phyloP scores from a whole-genome alignment of 2,888 invertebrate species.

The Aleiodes alternator region DNA sequence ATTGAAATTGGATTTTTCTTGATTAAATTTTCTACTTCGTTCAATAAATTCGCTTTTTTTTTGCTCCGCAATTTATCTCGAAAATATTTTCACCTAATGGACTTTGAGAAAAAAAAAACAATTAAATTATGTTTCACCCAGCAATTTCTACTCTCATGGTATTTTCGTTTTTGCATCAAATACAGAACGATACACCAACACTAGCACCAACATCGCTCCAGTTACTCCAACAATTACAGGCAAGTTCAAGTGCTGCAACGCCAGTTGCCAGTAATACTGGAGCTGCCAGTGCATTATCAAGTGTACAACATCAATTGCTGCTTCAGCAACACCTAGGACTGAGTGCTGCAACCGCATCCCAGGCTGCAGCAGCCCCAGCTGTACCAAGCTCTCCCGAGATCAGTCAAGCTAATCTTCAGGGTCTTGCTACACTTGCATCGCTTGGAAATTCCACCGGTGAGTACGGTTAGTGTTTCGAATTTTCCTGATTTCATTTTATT shows the following conservation, averaged over 20 bases:
- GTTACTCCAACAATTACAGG: constrained; percentile 77
- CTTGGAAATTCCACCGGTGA: constrained; percentile 73
- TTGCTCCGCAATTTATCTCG: no score
- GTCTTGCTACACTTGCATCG: constrained; percentile 80
- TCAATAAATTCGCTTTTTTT: no score
- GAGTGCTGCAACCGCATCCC: constrained; percentile 77
- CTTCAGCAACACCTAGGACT: constrained; percentile 76
- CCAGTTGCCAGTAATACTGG: constrained; percentile 72
- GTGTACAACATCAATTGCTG: constrained; percentile 73
- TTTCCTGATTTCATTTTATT: constrained; percentile 28
- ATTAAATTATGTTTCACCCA: no score
- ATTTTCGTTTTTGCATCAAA: constrained; percentile 29
- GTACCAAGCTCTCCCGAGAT: constrained; percentile 75
- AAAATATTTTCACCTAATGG: no score
- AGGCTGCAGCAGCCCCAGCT: constrained; percentile 76
- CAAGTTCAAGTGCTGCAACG: constrained; percentile 73
- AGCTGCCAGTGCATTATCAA: constrained; percentile 74
- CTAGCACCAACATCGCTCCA: constrained; percentile 75
- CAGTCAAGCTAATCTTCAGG: constrained; percentile 78
- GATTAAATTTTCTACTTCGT: no score
- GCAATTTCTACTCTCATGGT: no score
- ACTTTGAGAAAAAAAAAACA: no score
- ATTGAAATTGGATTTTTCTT: no score
- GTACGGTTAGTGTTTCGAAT: constrained; percentile 68
- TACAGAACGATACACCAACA: constrained; percentile 70